phyloP scores from a whole-genome alignment of 2,888 invertebrate genomes.

The Melanostoma mellinum region DNA sequence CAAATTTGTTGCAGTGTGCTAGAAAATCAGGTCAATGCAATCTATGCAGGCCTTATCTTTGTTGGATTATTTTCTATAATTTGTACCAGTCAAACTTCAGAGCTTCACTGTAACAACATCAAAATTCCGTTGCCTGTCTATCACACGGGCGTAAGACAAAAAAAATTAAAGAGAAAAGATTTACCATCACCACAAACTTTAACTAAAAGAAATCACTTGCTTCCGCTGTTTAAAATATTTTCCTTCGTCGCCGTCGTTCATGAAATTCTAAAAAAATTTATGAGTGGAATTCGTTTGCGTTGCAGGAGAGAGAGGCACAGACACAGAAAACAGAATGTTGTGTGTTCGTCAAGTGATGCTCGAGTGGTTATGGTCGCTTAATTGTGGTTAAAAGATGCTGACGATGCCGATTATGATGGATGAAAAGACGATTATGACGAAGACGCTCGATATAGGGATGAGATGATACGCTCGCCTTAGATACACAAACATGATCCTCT shows the following conservation, averaged over 20 bases:
- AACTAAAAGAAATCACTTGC: slow-evolving; percentile 67
- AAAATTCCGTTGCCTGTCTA: slow-evolving; percentile 17
- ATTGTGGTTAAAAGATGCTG: slow-evolving; percentile 58
- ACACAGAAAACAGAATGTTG: slow-evolving; percentile 18
- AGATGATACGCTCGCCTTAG: slow-evolving; percentile 10
- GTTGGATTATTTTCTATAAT: too few species aligned
- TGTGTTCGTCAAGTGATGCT: slow-evolving; percentile 62
- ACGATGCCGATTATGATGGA: slow-evolving; percentile 41
- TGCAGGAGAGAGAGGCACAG: slow-evolving; percentile 14
- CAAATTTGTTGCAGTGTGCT: too few species aligned
- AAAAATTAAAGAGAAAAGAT: slow-evolving; percentile 27
- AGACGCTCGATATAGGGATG: slow-evolving; percentile 22
- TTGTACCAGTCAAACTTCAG: neutral
- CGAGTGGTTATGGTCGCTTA: slow-evolving; percentile 55
- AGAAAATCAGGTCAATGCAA: too few species aligned
- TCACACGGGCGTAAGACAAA: slow-evolving; percentile 27
- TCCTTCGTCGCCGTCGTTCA: slow-evolving; percentile 25
- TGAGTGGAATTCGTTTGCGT: slow-evolving; percentile 36
- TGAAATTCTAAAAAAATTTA: slow-evolving; percentile 27
- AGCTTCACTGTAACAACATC: slow-evolving; percentile 17
- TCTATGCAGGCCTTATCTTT: too few species aligned
- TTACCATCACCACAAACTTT: slow-evolving; percentile 48
- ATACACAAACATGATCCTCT: slow-evolving; percentile 28
- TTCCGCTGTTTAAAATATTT: slow-evolving; percentile 64
- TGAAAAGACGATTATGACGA: slow-evolving; percentile 17